Conservation (phyloP, 2,797 vertebrate species). For the Anisognathus igniventris region DNA sequence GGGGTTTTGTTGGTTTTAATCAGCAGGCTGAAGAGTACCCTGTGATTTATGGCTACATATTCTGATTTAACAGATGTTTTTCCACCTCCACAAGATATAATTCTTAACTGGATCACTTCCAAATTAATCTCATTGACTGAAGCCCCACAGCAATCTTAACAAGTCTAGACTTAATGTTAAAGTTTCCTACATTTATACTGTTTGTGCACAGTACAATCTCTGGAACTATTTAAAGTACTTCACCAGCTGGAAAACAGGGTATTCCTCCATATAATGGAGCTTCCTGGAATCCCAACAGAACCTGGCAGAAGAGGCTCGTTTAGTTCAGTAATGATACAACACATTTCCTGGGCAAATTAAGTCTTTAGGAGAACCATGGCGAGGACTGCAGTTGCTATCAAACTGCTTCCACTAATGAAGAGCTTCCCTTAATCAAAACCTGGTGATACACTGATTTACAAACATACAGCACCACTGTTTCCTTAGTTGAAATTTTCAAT, state of each 20-base stretch:
- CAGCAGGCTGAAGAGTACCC: neutral
- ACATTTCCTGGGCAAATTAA: neutral
- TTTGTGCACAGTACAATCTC: neutral
- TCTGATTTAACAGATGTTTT: constrained; percentile 28
- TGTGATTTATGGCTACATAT: neutral
- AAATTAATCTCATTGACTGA: constrained; percentile 21
- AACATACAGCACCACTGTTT: neutral
- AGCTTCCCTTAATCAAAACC: neutral
- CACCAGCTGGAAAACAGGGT: neutral
- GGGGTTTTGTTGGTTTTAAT: neutral
- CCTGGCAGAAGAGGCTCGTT: neutral
- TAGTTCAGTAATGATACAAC: neutral
- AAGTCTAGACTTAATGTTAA: neutral
- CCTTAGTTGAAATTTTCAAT: neutral
- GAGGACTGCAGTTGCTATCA: neutral
- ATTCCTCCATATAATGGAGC: neutral
- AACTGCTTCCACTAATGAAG: neutral
- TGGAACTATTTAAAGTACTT: neutral
- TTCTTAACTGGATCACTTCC: constrained; percentile 20
- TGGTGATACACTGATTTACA: neutral
- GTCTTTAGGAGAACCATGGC: neutral
- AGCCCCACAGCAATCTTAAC: neutral
- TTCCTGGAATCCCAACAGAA: neutral
- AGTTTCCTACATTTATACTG: neutral
- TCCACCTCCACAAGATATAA: neutral